Percentiles rank a stretch among this genome's conserved stretches.
phyloP scores from a whole-genome alignment of 2,113 vertebrate species.

The Ictalurus furcatus region DNA sequence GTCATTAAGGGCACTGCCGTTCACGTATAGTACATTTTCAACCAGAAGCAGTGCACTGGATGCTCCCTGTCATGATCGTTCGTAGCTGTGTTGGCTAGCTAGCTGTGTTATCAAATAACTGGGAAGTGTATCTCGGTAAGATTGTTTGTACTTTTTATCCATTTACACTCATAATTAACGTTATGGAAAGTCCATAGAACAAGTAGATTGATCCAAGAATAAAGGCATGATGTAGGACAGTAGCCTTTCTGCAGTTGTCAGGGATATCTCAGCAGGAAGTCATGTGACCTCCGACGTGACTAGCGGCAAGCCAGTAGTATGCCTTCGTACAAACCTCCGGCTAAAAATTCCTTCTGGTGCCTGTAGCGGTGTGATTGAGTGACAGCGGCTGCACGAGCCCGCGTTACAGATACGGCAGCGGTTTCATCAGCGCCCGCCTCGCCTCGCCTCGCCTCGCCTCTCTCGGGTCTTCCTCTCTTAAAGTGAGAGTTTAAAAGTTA shows the following conservation, averaged over 20 bases:
- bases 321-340: background rate
- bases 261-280: background rate
- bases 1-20: background rate
- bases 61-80: background rate
- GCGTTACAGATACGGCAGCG: slow-evolving; percentile 6
- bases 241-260: background rate
- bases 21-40: background rate
- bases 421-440: slow-evolving; percentile 29
- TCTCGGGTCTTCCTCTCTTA: slow-evolving; percentile 51
- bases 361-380: background rate
- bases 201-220: background rate
- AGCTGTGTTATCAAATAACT: background rate
- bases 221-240: background rate
- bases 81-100: background rate
- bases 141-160: background rate
- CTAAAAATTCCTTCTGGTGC: background rate
- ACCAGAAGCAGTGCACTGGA: background rate
- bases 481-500: slow-evolving; percentile 61
- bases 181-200: background rate
- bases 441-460: slow-evolving; percentile 28
- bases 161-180: background rate
- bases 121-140: background rate
- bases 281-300: background rate
- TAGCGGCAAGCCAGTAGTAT: background rate
- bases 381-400: slow-evolving; percentile 1